Evolutionary conservation across 2,888 invertebrate genomes (phyloP).

Genomic region (Rotaria sp.): DNA sequence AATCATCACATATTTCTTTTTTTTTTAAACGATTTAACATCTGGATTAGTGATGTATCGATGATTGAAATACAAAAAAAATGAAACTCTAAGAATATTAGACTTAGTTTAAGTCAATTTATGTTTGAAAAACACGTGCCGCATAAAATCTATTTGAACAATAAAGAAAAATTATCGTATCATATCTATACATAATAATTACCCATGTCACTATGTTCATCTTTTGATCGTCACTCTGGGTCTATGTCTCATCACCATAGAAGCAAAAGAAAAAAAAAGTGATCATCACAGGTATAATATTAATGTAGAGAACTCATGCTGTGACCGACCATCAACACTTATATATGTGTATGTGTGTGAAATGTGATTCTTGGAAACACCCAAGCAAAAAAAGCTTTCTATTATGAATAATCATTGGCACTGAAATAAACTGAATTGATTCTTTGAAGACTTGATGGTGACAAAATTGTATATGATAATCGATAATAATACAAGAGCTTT

Average conservation of each 20-base stretch:
- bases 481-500: conserved; percentile 1
- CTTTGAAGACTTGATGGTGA: conserved; percentile 13
- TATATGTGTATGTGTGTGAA: background rate
- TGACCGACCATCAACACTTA: conserved; percentile 7
- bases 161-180: background rate
- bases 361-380: conserved; percentile 13
- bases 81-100: background rate
- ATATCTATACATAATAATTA: background rate
- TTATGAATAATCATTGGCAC: background rate
- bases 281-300: conserved; percentile 5
- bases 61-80: background rate
- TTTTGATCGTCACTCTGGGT: background rate
- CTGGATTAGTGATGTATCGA: background rate
- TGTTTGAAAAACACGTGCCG: background rate
- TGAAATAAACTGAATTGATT: background rate
- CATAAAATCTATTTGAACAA: background rate
- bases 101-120: background rate
- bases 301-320: conserved; percentile 3
- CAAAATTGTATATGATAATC: conserved; percentile 15
- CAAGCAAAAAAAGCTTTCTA: background rate
- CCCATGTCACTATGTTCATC: background rate
- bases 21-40: background rate
- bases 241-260: background rate
- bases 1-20: background rate
- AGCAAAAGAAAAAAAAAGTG: background rate